These are phyloP conservation scores for Chrysolina oricalcia DNA, from an alignment of 2,888 invertebrate species.

Conservation along the genomic window DNA sequence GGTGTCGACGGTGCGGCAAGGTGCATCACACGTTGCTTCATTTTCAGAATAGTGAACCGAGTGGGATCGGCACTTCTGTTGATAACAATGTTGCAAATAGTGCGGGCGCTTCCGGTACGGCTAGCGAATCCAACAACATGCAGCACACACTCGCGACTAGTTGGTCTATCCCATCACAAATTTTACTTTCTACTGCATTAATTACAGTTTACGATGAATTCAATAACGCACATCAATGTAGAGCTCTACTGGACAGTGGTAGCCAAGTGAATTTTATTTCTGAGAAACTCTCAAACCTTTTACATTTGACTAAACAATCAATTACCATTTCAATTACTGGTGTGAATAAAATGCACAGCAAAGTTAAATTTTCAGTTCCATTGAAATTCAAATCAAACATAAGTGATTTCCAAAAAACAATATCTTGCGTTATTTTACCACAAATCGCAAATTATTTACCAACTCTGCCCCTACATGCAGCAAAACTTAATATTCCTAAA, in stretches of 20 bases:
- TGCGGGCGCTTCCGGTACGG: background rate
- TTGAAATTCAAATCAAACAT: slow-evolving; percentile 1
- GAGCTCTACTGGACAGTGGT: slow-evolving; percentile 16
- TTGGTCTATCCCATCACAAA: background rate
- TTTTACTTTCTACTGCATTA: background rate
- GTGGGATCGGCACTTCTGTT: background rate
- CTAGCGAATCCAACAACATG: background rate
- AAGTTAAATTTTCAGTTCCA: background rate
- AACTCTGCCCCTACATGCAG: slow-evolving; percentile 8
- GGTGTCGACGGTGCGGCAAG: slow-evolving; percentile 6
- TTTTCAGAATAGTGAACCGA: background rate
- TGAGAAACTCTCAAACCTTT: slow-evolving; percentile 15
- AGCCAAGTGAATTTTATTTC: slow-evolving; percentile 31
- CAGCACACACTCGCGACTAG: background rate
- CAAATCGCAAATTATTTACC: slow-evolving; percentile 30
- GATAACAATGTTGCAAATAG: background rate
- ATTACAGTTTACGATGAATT: background rate
- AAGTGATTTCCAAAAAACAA: slow-evolving; percentile 12
- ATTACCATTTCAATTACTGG: slow-evolving; percentile 19
- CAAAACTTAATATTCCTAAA: slow-evolving; percentile 19
- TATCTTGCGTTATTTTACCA: slow-evolving; percentile 33
- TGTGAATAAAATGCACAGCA: background rate
- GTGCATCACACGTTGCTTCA: slow-evolving; percentile 25
- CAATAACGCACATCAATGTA: slow-evolving; percentile 46
- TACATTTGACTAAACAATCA: slow-evolving; percentile 18